phyloP scores from a whole-genome alignment of 2,888 invertebrate species.

The Selenia dentaria region DNA sequence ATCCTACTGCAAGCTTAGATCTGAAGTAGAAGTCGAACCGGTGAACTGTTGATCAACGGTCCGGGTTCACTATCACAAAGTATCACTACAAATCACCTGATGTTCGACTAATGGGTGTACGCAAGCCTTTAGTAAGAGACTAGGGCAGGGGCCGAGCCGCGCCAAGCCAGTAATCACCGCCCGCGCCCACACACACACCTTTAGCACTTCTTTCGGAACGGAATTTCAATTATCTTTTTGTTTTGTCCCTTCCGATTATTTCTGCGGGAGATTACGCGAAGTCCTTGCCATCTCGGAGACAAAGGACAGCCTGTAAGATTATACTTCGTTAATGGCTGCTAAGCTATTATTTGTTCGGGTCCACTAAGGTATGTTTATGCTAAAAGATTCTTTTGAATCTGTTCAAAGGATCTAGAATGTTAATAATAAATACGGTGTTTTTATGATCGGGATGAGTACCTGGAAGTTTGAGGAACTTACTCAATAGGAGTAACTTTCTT shows the following conservation, averaged over 20 bases:
- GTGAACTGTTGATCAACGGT: too few relatives aligned
- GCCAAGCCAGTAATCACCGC: neutral
- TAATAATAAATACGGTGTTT: neutral
- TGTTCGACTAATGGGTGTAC: too few relatives aligned
- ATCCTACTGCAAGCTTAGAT: too few relatives aligned
- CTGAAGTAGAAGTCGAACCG: too few relatives aligned
- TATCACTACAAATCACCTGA: too few relatives aligned
- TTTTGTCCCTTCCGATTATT: slow-evolving; percentile 31
- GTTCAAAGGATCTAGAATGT: neutral
- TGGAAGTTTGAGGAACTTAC: too few relatives aligned
- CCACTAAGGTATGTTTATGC: neutral
- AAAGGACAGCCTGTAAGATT: slow-evolving; percentile 18
- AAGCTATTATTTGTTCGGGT: slow-evolving; percentile 16
- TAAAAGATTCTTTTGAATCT: slow-evolving; percentile 1
- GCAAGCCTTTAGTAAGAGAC: neutral
- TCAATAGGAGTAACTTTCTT: too few relatives aligned
- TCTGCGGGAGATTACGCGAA: slow-evolving; percentile 18
- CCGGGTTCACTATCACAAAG: too few relatives aligned
- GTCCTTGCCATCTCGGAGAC: slow-evolving; percentile 28
- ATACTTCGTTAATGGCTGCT: slow-evolving; percentile 4
- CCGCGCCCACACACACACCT: slow-evolving; percentile 32
- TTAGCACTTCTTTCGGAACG: slow-evolving; percentile 19
- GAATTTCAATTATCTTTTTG: slow-evolving; percentile 47
- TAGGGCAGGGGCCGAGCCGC: neutral
- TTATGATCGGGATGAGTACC: too few relatives aligned